These are phyloP conservation scores for Pterocles gutturalis DNA, from an alignment of 2,113 vertebrate genomes.

Conservation along the genomic window DNA sequence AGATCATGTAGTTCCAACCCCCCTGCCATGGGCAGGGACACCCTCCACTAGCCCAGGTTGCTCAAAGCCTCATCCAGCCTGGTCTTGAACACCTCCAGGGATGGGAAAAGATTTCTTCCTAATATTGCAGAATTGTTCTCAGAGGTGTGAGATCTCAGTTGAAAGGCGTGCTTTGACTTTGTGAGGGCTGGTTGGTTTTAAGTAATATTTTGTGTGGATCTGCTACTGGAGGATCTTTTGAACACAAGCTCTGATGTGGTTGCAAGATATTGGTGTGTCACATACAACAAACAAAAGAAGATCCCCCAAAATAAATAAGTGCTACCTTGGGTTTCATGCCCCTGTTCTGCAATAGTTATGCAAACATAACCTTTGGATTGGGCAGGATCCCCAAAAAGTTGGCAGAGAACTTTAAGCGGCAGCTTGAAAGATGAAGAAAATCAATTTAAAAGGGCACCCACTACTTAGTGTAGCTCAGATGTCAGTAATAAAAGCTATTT, in stretches of 20 bases:
- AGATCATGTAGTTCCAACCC: too few species aligned
- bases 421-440: not conserved
- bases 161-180: not conserved
- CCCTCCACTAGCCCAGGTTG: too few species aligned
- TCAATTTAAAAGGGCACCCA: not conserved
- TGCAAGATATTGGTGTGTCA: not conserved
- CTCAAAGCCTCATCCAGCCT: too few species aligned
- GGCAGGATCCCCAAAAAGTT: not conserved
- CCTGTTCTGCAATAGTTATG: slow-evolving; percentile 3
- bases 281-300: not conserved
- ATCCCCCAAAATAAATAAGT: not conserved
- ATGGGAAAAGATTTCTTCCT: too few species aligned
- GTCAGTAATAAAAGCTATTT: not conserved
- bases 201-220: not conserved
- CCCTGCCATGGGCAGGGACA: too few species aligned
- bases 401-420: not conserved
- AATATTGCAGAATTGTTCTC: not conserved
- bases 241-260: not conserved
- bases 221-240: not conserved
- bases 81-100: too few species aligned
- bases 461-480: not conserved
- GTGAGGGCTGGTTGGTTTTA: not conserved
- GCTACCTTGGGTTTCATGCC: not conserved
- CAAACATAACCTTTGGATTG: slow-evolving; percentile 59
- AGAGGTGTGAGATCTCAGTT: not conserved